Evolutionary conservation across 2,113 vertebrate genomes (phyloP).

Genomic region (Bettongia penicillata): DNA sequence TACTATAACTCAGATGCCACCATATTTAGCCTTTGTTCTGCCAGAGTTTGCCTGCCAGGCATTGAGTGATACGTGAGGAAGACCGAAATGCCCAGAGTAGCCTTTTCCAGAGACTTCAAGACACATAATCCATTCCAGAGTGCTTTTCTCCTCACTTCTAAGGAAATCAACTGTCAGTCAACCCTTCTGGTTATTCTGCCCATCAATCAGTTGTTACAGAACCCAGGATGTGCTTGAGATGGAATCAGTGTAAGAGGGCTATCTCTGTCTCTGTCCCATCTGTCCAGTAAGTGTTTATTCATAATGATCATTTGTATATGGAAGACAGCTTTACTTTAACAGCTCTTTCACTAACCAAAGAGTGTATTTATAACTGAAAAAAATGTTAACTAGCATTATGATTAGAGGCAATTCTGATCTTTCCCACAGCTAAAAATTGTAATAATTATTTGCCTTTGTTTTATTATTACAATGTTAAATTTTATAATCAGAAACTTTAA

Average conservation of each 20-base stretch:
- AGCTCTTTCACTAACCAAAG: not conserved
- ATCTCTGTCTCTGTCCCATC: not conserved
- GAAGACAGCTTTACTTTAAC: not conserved
- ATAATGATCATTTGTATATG: not conserved
- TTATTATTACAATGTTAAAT: not conserved
- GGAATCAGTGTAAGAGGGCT: not conserved
- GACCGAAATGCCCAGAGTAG: not conserved
- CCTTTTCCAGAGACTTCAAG: not conserved
- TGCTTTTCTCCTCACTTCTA: not conserved
- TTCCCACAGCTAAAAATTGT: not conserved
- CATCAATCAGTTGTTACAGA: not conserved
- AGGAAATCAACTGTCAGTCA: not conserved
- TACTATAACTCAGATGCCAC: not conserved
- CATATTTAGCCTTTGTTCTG: not conserved
- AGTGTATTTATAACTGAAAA: not conserved
- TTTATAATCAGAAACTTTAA: not conserved
- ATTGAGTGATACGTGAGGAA: not conserved
- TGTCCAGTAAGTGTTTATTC: not conserved
- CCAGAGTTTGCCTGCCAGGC: not conserved
- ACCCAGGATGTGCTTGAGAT: not conserved
- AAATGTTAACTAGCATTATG: no score
- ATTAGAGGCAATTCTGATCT: not conserved
- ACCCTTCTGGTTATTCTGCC: not conserved
- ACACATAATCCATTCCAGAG: not conserved
- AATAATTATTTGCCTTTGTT: no score